Evolutionary conservation across 2,797 vertebrate species (phyloP).

Genomic region (Leptoclinus maculatus): DNA sequence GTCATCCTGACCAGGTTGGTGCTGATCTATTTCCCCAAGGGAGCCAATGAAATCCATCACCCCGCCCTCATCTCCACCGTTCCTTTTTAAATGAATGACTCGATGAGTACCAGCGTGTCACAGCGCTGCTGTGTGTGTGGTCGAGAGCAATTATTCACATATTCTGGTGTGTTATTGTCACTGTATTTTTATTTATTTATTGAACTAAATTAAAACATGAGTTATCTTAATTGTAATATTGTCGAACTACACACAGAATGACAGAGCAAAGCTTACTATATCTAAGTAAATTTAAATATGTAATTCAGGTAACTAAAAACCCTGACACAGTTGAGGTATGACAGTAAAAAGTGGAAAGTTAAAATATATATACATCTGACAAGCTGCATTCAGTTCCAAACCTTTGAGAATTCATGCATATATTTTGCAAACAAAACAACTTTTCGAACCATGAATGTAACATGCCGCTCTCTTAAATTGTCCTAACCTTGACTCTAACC

Average conservation of each 20-base stretch:
- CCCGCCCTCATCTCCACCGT: conserved; percentile 19
- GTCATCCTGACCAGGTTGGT: conserved; percentile 77
- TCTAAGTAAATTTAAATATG: neutral
- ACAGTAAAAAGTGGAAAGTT: neutral
- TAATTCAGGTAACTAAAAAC: neutral
- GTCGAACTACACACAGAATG: neutral
- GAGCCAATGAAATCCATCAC: conserved; percentile 57
- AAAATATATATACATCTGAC: neutral
- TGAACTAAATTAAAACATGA: neutral
- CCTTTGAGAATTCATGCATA: neutral
- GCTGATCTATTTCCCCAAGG: conserved; percentile 62
- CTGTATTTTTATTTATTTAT: too few relatives aligned
- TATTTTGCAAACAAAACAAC: neutral
- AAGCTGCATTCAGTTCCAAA: neutral
- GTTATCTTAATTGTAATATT: neutral
- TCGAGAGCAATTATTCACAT: neutral
- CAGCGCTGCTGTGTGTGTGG: neutral
- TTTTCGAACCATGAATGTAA: neutral
- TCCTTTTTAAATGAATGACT: conserved; percentile 35
- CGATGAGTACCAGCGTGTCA: conserved; percentile 4
- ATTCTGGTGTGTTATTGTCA: neutral
- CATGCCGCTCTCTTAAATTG: neutral
- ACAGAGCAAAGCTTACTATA: neutral
- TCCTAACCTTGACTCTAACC: neutral
- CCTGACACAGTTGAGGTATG: neutral